Evolutionary conservation across 2,113 vertebrate genomes (phyloP).

Genomic region (Ia io): DNA sequence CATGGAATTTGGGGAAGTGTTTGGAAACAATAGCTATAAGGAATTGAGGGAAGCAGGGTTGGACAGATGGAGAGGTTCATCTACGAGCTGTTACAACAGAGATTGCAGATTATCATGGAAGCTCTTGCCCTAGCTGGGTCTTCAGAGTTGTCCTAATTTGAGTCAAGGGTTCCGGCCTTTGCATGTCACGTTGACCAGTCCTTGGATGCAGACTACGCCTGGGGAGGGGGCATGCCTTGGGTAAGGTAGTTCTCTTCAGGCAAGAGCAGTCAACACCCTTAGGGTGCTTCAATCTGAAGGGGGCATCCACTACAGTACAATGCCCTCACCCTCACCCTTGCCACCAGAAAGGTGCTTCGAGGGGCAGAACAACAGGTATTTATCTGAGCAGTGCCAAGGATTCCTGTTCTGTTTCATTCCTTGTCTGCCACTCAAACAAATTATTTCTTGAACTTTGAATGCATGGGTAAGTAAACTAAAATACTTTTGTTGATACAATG

Average conservation of each 20-base stretch:
- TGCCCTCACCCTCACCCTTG: not conserved
- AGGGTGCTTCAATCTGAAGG: not conserved
- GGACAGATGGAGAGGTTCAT: not conserved
- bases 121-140: not conserved
- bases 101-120: not conserved
- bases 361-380: conserved; percentile 5
- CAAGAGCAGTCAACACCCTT: not conserved
- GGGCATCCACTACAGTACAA: fast-evolving
- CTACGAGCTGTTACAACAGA: not conserved
- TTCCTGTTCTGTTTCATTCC: conserved; percentile 19
- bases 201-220: not conserved
- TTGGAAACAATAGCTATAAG: not conserved
- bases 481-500: conserved; percentile 48
- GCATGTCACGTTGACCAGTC: not conserved
- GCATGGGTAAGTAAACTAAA: conserved; percentile 61
- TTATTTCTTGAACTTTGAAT: conserved; percentile 41
- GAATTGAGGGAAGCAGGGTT: not conserved
- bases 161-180: not conserved
- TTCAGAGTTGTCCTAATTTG: not conserved
- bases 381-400: conserved; percentile 42
- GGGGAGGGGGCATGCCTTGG: not conserved
- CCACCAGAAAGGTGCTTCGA: conserved; percentile 51
- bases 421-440: conserved; percentile 49
- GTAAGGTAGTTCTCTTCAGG: not conserved
- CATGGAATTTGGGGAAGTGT: conserved; percentile 31